phyloP scores from a whole-genome alignment of 2,797 vertebrate genomes.

The Protonibea diacanthus region DNA sequence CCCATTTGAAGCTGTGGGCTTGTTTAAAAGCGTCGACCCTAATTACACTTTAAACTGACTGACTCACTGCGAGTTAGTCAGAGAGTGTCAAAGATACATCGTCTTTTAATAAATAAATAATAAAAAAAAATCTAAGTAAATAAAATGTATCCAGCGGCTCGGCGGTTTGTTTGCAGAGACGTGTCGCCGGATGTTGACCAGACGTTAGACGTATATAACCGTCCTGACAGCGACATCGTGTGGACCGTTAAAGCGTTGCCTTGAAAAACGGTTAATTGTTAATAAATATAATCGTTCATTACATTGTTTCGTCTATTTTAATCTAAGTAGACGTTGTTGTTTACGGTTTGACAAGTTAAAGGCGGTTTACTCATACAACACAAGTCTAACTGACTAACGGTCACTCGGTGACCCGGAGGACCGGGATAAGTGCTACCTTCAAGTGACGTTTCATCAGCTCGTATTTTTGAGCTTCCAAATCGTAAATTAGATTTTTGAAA shows the following conservation, averaged over 20 bases:
- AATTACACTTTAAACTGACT: background rate
- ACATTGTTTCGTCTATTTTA: accelerated
- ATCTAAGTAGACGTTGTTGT: background rate
- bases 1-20: conserved; percentile 78
- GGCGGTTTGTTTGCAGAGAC: conserved; percentile 40
- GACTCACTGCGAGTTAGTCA: background rate
- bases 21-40: background rate
- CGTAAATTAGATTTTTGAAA: background rate
- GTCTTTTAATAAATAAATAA: background rate
- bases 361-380: background rate
- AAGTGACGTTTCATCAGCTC: background rate
- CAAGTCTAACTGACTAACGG: background rate
- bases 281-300: background rate
- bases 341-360: background rate
- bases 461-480: background rate
- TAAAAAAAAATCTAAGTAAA: conserved; percentile 1
- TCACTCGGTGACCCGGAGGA: background rate
- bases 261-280: background rate
- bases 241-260: background rate
- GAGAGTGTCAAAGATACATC: conserved; percentile 25
- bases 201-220: background rate
- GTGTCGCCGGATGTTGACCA: conserved; percentile 83
- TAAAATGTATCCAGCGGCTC: background rate
- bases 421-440: conserved; percentile 31
- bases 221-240: conserved; percentile 68